These are phyloP conservation scores for Coregonus sp. DNA, from an alignment of 2,797 vertebrate genomes.

Conservation along the genomic window DNA sequence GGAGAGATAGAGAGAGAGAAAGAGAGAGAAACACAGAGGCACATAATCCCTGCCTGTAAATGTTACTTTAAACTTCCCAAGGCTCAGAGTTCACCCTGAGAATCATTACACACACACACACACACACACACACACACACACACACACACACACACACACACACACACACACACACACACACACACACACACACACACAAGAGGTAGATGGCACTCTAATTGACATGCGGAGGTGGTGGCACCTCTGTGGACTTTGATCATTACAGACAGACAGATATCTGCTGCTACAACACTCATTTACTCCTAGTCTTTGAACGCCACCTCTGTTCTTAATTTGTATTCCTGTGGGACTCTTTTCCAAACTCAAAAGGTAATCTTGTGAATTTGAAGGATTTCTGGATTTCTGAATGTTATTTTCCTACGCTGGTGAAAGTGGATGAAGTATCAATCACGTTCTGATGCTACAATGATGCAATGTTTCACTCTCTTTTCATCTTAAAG, in stretches of 20 bases:
- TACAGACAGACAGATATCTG: constrained; percentile 30
- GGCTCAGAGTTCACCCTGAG: constrained; percentile 2
- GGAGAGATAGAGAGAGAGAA: background rate
- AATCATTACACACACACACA: background rate
- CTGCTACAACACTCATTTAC: constrained; percentile 9
- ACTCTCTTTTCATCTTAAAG: constrained; percentile 28
- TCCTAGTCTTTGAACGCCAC: constrained; percentile 47
- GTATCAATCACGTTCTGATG: constrained; percentile 74
- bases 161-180: too few relatives aligned
- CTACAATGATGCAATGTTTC: constrained; percentile 72
- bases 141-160: too few relatives aligned
- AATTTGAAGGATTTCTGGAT: constrained; percentile 52
- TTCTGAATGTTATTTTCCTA: constrained; percentile 51
- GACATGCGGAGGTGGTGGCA: constrained; percentile 7
- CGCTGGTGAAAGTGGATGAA: constrained; percentile 58
- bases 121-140: too few relatives aligned
- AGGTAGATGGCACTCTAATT: constrained; percentile 9
- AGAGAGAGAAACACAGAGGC: too few relatives aligned
- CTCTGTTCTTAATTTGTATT: constrained; percentile 62
- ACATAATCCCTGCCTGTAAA: constrained; percentile 30
- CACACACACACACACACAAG: background rate
- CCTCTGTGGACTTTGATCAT: constrained; percentile 36
- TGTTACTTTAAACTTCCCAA: constrained; percentile 28
- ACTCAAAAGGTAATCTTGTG: constrained; percentile 54
- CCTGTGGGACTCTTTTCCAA: constrained; percentile 38